Conservation (phyloP, 2,797 vertebrate species). For the Pipistrellus nathusii region DNA sequence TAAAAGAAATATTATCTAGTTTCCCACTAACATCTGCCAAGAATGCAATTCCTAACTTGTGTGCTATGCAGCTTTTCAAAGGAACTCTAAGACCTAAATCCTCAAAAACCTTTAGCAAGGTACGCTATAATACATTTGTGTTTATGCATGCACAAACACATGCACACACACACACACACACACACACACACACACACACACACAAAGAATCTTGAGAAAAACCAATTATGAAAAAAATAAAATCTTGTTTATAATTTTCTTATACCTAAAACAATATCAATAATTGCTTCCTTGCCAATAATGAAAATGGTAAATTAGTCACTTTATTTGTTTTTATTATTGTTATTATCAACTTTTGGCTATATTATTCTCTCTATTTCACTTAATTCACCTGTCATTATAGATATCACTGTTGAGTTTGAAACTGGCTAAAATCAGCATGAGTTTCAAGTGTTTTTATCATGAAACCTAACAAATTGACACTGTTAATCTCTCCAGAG, state of each 20-base stretch:
- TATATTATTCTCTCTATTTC: background rate
- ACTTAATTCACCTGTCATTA: slow-evolving; percentile 13
- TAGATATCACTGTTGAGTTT: background rate
- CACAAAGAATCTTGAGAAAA: background rate
- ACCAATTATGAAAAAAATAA: background rate
- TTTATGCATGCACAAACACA: fast-evolving
- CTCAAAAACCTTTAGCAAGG: background rate
- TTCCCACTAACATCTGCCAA: background rate
- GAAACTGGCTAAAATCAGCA: background rate
- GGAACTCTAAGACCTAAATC: background rate
- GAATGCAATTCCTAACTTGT: background rate
- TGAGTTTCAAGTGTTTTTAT: slow-evolving; percentile 12
- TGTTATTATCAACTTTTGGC: background rate
- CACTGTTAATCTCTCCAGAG: background rate
- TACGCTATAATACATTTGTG: background rate
- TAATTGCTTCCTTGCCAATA: background rate
- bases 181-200: background rate
- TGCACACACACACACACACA: background rate
- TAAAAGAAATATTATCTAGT: slow-evolving; percentile 6
- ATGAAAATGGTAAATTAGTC: background rate
- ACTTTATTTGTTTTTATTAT: slow-evolving; percentile 10
- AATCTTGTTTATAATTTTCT: background rate
- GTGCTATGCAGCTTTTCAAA: background rate
- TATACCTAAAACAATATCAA: background rate
- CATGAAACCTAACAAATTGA: background rate